Conservation (phyloP, 2,113 vertebrate species). For the Emydura subglobosa region DNA sequence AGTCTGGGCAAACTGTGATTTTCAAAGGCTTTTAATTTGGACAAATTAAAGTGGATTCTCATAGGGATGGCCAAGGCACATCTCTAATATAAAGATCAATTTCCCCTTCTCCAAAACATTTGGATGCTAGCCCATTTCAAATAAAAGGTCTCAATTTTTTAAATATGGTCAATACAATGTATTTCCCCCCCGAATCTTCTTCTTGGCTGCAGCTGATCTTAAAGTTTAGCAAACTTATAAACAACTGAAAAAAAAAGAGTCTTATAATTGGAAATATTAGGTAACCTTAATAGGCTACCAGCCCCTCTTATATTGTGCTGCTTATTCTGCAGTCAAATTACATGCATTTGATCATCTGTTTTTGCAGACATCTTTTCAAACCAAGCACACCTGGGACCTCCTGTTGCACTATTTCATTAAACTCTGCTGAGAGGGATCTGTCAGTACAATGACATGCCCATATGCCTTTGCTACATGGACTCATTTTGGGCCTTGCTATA, state of each 20-base stretch:
- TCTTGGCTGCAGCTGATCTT: not conserved
- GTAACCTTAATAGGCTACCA: not conserved
- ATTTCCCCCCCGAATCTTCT: not conserved
- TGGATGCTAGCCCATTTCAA: not conserved
- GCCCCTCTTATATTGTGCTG: not conserved
- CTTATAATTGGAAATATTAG: not conserved
- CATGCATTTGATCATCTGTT: not conserved
- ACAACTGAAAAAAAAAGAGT: slow-evolving; percentile 10
- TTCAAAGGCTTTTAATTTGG: no score
- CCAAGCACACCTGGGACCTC: not conserved
- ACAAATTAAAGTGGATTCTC: no score
- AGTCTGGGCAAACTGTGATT: not conserved
- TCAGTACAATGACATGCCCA: not conserved
- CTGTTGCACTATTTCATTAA: not conserved
- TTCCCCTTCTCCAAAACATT: not conserved
- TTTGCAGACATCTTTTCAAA: not conserved
- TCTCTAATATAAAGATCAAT: no score
- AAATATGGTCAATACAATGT: not conserved
- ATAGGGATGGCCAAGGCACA: no score
- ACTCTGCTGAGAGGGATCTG: not conserved
- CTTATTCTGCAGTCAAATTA: not conserved
- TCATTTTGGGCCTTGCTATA: not conserved
- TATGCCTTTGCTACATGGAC: not conserved
- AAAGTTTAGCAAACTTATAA: not conserved
- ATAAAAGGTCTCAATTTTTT: not conserved